phyloP scores from a whole-genome alignment of 2,797 vertebrate genomes.

The Malacoctenus gilli region DNA sequence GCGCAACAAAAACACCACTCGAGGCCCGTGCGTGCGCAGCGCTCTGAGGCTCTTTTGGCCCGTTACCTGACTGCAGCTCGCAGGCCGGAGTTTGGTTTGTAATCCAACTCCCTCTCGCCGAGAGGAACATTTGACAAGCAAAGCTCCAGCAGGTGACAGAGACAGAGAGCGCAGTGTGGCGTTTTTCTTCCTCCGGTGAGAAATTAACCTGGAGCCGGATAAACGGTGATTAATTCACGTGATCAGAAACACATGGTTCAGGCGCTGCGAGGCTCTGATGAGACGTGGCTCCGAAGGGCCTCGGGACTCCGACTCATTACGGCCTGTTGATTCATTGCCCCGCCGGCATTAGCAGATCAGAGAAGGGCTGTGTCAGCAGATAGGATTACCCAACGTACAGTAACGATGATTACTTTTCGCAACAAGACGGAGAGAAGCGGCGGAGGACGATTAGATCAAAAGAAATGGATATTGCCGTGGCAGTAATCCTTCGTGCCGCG shows the following conservation, averaged over 20 bases:
- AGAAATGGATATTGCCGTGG: constrained; percentile 50
- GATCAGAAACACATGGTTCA: constrained; percentile 73
- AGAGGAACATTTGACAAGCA: constrained; percentile 40
- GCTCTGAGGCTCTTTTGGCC: constrained; percentile 44
- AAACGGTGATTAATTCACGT: constrained; percentile 65
- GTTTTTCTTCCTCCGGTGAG: constrained; percentile 21
- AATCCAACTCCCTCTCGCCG: constrained; percentile 41
- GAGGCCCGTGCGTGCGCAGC: constrained; percentile 6
- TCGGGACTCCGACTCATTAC: constrained; percentile 56
- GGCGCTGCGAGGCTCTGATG: constrained; percentile 52
- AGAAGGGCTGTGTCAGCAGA: constrained; percentile 46
- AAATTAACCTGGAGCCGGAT: constrained; percentile 57
- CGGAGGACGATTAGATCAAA: constrained; percentile 1
- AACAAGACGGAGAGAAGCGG: constrained; percentile 22
- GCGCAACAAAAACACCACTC: constrained; percentile 25
- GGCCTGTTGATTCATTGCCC: constrained; percentile 49
- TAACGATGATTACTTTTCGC: constrained; percentile 65
- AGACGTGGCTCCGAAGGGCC: constrained; percentile 41
- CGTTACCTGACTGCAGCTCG: constrained; percentile 45
- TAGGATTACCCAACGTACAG: constrained; percentile 60
- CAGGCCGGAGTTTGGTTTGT: constrained; percentile 60
- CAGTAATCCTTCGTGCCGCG: constrained; percentile 49
- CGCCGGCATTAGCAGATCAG: constrained; percentile 57
- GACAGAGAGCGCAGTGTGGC: constrained; percentile 26
- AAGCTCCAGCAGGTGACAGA: constrained; percentile 62